Evolutionary conservation across 2,113 vertebrate species (phyloP).

Genomic region (Paedocypris sp.): DNA sequence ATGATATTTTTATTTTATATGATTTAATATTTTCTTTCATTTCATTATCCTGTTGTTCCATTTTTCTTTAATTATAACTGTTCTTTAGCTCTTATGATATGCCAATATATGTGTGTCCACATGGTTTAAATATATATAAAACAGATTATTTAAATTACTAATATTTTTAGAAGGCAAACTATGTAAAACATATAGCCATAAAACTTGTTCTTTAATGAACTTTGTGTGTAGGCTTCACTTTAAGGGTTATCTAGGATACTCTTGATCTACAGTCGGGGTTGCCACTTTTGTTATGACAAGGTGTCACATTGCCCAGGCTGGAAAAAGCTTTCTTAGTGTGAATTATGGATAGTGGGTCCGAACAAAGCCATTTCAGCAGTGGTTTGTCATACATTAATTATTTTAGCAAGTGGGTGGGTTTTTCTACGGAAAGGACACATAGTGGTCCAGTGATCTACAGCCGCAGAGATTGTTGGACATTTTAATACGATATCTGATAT

Average conservation of each 20-base stretch:
- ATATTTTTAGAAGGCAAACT: background rate
- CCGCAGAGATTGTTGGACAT: background rate
- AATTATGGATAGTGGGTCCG: constrained; percentile 26
- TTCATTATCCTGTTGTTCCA: too few species aligned
- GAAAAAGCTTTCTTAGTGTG: constrained; percentile 24
- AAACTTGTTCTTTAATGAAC: background rate
- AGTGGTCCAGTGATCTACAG: background rate
- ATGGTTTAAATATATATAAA: too few species aligned
- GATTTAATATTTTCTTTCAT: too few species aligned
- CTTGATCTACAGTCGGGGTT: background rate
- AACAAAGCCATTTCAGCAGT: constrained; percentile 21
- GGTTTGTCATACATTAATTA: constrained; percentile 25
- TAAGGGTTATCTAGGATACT: background rate
- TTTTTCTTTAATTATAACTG: too few species aligned
- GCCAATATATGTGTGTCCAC: too few species aligned
- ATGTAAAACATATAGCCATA: background rate
- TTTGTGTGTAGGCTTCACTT: background rate
- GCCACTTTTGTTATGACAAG: constrained; percentile 14
- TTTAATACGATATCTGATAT: too few species aligned
- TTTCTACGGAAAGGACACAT: background rate
- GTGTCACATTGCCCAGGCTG: constrained; percentile 11
- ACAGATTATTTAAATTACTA: too few species aligned
- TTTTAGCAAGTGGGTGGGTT: constrained; percentile 7
- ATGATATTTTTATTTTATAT: too few species aligned
- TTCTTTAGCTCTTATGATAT: too few species aligned